phyloP scores from a whole-genome alignment of 2,797 vertebrate genomes.

The Lycodopsis pacificus region DNA sequence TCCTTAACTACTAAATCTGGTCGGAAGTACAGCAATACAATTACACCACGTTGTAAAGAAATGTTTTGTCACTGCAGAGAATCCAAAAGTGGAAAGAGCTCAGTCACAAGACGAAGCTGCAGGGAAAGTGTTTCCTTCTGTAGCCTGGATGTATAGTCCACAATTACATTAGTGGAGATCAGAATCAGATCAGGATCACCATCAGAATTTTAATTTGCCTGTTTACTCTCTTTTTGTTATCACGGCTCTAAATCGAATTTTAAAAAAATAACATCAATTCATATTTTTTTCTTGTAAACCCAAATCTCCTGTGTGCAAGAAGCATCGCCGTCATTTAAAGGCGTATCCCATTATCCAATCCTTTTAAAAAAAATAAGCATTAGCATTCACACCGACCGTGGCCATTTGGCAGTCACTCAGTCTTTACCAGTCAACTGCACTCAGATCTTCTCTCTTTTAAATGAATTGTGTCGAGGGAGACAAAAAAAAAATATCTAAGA shows the following conservation, averaged over 20 bases:
- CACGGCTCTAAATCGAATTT: conserved; percentile 5
- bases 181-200: not conserved
- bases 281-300: conserved; percentile 8
- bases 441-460: conserved; percentile 49
- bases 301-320: not conserved
- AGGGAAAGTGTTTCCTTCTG: conserved; percentile 24
- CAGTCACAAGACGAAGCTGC: not conserved
- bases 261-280: not conserved
- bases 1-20: not conserved
- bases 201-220: conserved; percentile 29
- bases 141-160: conserved; percentile 39
- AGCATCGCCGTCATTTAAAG: conserved; percentile 24
- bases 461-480: conserved; percentile 64
- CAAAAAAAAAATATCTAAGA: conserved; percentile 43
- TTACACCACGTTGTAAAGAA: conserved; percentile 16
- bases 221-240: not conserved
- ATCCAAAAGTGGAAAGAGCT: conserved; percentile 27
- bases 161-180: conserved; percentile 29
- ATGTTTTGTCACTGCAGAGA: conserved; percentile 24
- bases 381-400: conserved; percentile 40
- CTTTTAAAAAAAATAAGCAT: conserved; percentile 58
- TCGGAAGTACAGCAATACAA: conserved; percentile 2
- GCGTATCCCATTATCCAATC: conserved; percentile 40
- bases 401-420: conserved; percentile 47
- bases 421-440: conserved; percentile 57